Base-by-base conservation (phyloP, 2,113 vertebrate species). In the Mobula hypostoma region DNA sequence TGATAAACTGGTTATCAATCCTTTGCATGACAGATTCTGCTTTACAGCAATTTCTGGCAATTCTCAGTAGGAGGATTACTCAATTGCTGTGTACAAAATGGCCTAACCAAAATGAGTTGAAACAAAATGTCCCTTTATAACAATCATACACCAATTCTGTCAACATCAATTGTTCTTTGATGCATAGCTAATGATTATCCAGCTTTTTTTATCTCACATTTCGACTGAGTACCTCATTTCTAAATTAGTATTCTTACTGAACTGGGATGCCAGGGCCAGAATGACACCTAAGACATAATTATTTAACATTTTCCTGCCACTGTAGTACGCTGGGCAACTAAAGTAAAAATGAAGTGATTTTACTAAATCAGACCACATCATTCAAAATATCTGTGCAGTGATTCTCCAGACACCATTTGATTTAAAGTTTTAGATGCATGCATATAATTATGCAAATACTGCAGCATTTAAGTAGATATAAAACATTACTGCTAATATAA, bases 1-100 rank as follows among this genome's bases (percentile, higher is more conserved):
- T 93, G 66, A 14, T 68, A 74, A 70, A 2, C 66, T 70, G n/a
- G 70, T 92, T 72, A 93, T 93, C 36, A 48, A 36, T 40, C 66
- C 17, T 74, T 93, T 19, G 12, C 91, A 76, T 74, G 91, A 74
- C 32, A 76, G 97, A 97, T 36, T 92, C 97, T 96, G 97, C 97
- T 97, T 97, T 97, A 97, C 97, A 97, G 97, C 97, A 97, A 97
- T 97, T 97, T 97, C 96, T 97, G 97, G 97, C 97, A 97, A 97
- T 97, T 97, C 97, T 97, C 97, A 97, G 97, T 97, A 96, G 96
- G 96, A 96, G 97, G 97, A 97, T 97, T 97, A 97, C 97, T 97
- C 97, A 97, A 97, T 97, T 97, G 97, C 96, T 97, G 96, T 96
- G 96, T 97, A 97, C 97, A 97, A 97, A 97, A 97, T 97, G 96